phyloP scores from a whole-genome alignment of 2,888 invertebrate species.

The Caenorhabditis sp. region DNA sequence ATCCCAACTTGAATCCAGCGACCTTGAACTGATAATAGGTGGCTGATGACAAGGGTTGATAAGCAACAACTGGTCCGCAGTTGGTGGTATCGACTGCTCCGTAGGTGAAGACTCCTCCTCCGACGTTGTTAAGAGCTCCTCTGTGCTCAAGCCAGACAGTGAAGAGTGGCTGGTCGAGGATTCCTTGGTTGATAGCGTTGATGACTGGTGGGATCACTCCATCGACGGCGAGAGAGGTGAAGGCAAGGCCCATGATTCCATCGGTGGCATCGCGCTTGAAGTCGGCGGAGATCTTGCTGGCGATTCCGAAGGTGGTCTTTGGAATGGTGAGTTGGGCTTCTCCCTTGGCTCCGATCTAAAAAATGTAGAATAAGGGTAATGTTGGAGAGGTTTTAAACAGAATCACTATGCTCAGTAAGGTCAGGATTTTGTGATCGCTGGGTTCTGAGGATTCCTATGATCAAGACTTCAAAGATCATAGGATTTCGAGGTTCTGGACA shows the following conservation, averaged over 20 bases:
- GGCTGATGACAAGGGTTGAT: slow-evolving; percentile 72
- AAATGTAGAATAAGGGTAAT: background rate
- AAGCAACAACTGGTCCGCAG: slow-evolving; percentile 74
- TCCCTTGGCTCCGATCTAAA: slow-evolving; percentile 42
- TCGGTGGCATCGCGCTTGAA: slow-evolving; percentile 74
- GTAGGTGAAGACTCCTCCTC: slow-evolving; percentile 78
- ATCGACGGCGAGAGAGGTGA: slow-evolving; percentile 91
- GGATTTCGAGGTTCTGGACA: no score
- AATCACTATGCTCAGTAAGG: no score
- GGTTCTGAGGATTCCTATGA: no score
- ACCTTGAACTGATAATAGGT: slow-evolving; percentile 74
- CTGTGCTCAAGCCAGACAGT: slow-evolving; percentile 77
- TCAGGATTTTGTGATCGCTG: no score
- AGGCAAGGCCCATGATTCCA: slow-evolving; percentile 78
- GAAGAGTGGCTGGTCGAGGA: slow-evolving; percentile 77
- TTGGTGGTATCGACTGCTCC: slow-evolving; percentile 82
- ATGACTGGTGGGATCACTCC: slow-evolving; percentile 94
- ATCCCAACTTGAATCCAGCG: slow-evolving; percentile 51
- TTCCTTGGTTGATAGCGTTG: slow-evolving; percentile 90
- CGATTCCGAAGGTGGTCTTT: slow-evolving; percentile 76
- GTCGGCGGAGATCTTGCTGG: slow-evolving; percentile 71
- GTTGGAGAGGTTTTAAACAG: no score
- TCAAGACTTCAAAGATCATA: no score
- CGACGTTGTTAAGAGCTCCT: slow-evolving; percentile 68
- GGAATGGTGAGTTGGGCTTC: slow-evolving; percentile 47